These are phyloP conservation scores for Dallia pectoralis DNA, from an alignment of 2,797 vertebrate genomes.

Conservation along the genomic window DNA sequence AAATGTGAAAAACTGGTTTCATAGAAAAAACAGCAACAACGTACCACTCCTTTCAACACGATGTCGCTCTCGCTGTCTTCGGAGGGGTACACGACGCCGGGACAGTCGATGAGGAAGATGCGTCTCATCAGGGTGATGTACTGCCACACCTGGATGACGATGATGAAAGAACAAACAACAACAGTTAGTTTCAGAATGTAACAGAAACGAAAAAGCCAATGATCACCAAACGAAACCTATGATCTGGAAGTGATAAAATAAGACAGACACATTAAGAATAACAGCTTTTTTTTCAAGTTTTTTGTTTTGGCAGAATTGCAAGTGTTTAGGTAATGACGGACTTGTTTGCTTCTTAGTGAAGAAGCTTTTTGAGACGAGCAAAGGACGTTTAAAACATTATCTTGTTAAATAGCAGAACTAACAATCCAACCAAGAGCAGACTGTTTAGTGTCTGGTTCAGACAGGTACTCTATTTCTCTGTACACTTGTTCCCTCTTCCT, in stretches of 20 bases:
- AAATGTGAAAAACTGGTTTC: background rate
- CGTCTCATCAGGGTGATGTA: conserved; percentile 97
- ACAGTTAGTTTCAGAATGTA: background rate
- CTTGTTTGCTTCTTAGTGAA: no score
- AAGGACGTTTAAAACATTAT: no score
- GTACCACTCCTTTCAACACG: conserved; percentile 95
- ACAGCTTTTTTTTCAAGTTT: no score
- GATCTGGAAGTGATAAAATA: background rate
- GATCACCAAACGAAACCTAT: background rate
- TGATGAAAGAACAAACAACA: background rate
- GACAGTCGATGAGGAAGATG: conserved; percentile 97
- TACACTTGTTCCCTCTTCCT: conserved; percentile 20
- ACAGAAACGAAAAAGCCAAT: background rate
- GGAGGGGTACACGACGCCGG: conserved; percentile 96
- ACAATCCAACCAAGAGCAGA: no score
- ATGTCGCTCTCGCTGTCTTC: conserved; percentile 94
- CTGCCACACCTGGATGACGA: conserved; percentile 88
- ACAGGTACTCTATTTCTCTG: no score
- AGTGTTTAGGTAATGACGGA: no score
- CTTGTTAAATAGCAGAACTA: no score
- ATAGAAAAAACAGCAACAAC: conserved; percentile 51
- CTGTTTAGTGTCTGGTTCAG: no score
- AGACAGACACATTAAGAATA: background rate
- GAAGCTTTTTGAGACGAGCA: no score
- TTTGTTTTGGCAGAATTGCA: no score